phyloP scores from a whole-genome alignment of 2,888 invertebrate species.

The Diachrysia chrysitis region DNA sequence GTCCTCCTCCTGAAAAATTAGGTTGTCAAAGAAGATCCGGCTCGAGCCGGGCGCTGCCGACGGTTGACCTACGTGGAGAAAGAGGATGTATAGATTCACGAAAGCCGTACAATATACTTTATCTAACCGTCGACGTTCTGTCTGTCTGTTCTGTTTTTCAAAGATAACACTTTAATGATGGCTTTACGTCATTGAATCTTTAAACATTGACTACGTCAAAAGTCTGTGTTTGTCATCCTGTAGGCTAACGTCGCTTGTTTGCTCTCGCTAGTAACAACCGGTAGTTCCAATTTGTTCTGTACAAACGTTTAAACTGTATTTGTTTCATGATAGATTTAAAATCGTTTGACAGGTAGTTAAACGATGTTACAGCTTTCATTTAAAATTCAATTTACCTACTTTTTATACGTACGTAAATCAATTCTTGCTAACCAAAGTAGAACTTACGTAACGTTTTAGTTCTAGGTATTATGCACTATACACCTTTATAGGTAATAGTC shows the following conservation, averaged over 20 bases:
- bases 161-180: not conserved
- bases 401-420: not conserved
- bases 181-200: not conserved
- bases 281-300: constrained; percentile 2
- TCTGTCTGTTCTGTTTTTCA: no score
- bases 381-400: not conserved
- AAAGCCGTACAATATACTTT: not conserved
- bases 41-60: not conserved
- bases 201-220: not conserved
- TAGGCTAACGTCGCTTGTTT: not conserved
- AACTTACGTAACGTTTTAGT: not conserved
- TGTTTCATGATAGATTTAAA: not conserved
- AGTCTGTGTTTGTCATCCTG: constrained; percentile 4
- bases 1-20: no score
- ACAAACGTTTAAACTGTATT: not conserved
- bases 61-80: not conserved
- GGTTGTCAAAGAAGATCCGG: not conserved
- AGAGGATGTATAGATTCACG: not conserved
- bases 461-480: no score
- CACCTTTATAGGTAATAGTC: no score
- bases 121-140: not conserved
- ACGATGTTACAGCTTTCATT: not conserved
- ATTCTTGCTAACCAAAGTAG: not conserved
- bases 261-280: not conserved
- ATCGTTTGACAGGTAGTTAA: not conserved